phyloP scores from a whole-genome alignment of 2,797 vertebrate genomes.

The Lateolabrax maculatus region DNA sequence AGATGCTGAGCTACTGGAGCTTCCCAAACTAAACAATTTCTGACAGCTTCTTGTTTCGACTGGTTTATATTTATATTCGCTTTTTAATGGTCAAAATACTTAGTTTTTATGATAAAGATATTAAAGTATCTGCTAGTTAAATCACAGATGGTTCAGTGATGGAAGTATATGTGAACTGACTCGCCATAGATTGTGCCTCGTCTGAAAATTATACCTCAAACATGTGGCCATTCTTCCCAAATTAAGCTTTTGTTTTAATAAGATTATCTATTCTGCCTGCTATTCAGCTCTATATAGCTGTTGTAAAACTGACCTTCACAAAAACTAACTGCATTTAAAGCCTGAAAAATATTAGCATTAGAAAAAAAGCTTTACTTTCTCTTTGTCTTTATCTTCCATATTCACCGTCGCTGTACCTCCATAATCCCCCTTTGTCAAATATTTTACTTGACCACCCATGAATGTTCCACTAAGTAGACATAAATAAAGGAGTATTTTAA shows the following conservation, averaged over 20 bases:
- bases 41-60: slow-evolving; percentile 33
- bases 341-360: slow-evolving; percentile 11
- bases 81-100: slow-evolving; percentile 33
- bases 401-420: slow-evolving; percentile 28
- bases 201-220: background rate
- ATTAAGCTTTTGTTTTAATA: background rate
- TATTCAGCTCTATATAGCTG: slow-evolving; percentile 2
- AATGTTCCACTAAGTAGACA: slow-evolving; percentile 59
- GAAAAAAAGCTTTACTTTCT: slow-evolving; percentile 13
- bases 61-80: slow-evolving; percentile 2
- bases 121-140: background rate
- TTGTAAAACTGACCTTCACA: slow-evolving; percentile 16
- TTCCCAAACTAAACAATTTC: slow-evolving; percentile 48
- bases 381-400: slow-evolving; percentile 34
- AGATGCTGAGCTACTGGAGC: slow-evolving; percentile 38
- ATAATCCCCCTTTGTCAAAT: slow-evolving; percentile 57
- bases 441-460: slow-evolving; percentile 55
- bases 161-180: background rate
- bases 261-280: background rate
- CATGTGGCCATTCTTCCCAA: background rate
- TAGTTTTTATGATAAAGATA: slow-evolving; percentile 16
- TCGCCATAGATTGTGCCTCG: background rate
- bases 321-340: slow-evolving; percentile 14
- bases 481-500: slow-evolving; percentile 55
- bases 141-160: background rate